Evolutionary conservation across 1,140 invertebrate genomes (phyloP).

Genomic region (Steinernema khuongi): DNA sequence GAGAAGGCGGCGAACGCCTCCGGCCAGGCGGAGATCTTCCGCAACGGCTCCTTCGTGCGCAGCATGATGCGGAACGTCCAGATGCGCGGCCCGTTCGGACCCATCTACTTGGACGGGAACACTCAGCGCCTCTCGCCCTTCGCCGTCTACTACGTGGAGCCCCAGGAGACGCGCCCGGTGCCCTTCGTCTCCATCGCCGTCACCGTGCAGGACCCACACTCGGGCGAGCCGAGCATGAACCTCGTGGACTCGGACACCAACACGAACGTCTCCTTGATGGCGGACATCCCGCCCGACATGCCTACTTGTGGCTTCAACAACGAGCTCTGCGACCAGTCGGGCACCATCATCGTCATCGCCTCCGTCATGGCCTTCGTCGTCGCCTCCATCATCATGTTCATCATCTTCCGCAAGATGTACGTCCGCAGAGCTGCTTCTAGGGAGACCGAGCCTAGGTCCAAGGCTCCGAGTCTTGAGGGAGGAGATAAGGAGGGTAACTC

Average conservation of each 20-base stretch:
- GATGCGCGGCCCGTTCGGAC: background rate
- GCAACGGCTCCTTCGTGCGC: background rate
- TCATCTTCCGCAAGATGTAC: conserved; percentile 19
- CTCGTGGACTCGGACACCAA: background rate
- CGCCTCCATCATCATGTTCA: conserved; percentile 23
- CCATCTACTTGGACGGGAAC: background rate
- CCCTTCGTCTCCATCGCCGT: background rate
- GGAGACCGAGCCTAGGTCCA: too few species aligned
- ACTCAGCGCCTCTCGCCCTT: background rate
- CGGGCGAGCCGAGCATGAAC: background rate
- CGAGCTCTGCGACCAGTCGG: conserved; percentile 37
- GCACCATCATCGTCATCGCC: conserved; percentile 30
- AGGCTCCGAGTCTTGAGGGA: too few species aligned
- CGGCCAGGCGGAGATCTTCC: background rate
- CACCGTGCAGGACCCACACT: background rate
- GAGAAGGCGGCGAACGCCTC: background rate
- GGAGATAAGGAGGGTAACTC: too few species aligned
- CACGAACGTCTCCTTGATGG: background rate
- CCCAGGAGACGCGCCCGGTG: background rate
- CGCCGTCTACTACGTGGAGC: background rate
- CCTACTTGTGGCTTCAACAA: conserved; percentile 35
- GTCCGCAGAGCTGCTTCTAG: background rate
- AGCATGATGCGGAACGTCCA: background rate
- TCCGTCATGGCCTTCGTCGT: conserved; percentile 21
- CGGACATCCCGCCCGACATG: conserved; percentile 11